Conservation (phyloP, 2,888 invertebrate genomes). For the Plemyria rubiginata region DNA sequence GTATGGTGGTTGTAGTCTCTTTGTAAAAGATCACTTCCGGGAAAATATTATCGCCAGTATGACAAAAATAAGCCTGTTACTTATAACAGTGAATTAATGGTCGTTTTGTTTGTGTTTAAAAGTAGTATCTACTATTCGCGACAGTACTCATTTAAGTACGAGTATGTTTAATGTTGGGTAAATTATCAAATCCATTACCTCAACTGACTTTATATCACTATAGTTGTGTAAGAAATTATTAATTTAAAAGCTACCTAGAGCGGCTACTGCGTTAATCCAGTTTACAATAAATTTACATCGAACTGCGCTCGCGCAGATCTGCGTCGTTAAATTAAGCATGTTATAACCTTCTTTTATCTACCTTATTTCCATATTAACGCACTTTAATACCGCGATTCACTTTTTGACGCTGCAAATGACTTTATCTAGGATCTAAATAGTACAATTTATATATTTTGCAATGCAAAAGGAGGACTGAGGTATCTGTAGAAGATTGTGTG, state of each 20-base stretch:
- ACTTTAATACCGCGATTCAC: slow-evolving; percentile 58
- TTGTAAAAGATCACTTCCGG: no score
- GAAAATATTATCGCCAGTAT: no score
- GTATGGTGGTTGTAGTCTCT: background rate
- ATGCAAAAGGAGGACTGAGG: slow-evolving; percentile 42
- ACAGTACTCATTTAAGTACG: no score
- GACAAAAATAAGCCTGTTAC: no score
- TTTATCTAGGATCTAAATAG: slow-evolving; percentile 64
- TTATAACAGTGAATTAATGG: no score
- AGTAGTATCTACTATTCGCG: no score
- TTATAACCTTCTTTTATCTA: slow-evolving; percentile 72
- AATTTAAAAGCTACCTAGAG: slow-evolving; percentile 24
- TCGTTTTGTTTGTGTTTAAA: no score
- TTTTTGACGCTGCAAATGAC: slow-evolving; percentile 66
- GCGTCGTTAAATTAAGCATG: slow-evolving; percentile 63
- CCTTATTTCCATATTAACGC: slow-evolving; percentile 67
- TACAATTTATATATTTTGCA: slow-evolving; percentile 50
- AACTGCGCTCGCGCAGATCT: slow-evolving; percentile 46
- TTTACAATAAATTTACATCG: slow-evolving; percentile 43
- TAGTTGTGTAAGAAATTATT: slow-evolving; percentile 16
- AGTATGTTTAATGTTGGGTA: no score
- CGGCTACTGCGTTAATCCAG: slow-evolving; percentile 36
- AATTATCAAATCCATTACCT: no score
- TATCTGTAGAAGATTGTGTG: slow-evolving; percentile 12
- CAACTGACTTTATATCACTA: background rate